Base-by-base conservation (phyloP, 2,113 vertebrate genomes). In the Eulemur macaco region DNA sequence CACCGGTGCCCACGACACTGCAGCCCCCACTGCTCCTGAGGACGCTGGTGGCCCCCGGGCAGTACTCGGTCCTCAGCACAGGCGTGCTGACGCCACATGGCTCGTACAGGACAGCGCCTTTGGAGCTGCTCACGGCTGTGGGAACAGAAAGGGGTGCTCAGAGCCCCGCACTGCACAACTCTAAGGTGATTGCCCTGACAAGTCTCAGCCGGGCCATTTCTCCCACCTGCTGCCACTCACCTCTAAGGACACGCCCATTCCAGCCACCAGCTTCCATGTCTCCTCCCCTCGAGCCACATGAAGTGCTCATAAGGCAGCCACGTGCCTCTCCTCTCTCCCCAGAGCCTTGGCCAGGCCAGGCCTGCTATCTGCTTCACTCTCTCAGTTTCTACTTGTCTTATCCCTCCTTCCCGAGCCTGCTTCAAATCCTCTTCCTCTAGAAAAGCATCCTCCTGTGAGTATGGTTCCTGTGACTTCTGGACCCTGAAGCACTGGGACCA, bases 81-180 rank as follows among this genome's bases (percentile, higher is more conserved):
- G 96, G 96, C 0, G 92, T 96, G 80, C 92, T 77, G 78, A 97
- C 95, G 54, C 88, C 91, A 60, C 98, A 97, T 0, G 98, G 98
- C 34, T 98, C 95, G 0, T 97, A 98, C 31, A 98, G 47, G 68
- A 95, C 3, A 2, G 97, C 94, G 0, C 98, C 97, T 83, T 98
- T 98, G 87, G 98, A 98, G 21, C 98, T 98, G 95, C 98, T 98
- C 45, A 98, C 98, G 0, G 98, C 98, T 98, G 95, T 18, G 15
- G 89, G 50, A 37, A 96, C 47, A 88, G 56, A 45, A 71, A 81
- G 42, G 31, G 29, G 0, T n/a, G 45, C 39, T 97, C 68, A 96
- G 91, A 25, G 60, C 3, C n/a, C 27, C 3, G 20, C 7, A 34
- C 13, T 0, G 20, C 3, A 2, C 12, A 58, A 42, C 23, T 18